These are phyloP conservation scores for Mallotus villosus DNA, from an alignment of 2,797 vertebrate genomes.

Conservation along the genomic window DNA sequence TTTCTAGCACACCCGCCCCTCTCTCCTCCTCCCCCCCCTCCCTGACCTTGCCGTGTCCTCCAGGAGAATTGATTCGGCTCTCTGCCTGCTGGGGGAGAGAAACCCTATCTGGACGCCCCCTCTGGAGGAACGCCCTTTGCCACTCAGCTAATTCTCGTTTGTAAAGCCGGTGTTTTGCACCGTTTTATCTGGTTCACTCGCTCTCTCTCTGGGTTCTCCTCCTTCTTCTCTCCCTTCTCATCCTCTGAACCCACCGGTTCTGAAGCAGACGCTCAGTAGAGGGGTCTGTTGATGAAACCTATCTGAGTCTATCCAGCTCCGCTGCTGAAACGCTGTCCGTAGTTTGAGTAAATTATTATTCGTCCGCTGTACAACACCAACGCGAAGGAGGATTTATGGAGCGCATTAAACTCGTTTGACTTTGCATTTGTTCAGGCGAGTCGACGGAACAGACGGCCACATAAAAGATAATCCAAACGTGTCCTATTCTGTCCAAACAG, in stretches of 20 bases:
- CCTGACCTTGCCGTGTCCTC: constrained; percentile 73
- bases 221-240: constrained; percentile 31
- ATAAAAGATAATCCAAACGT: too few species aligned
- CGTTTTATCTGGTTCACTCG: constrained; percentile 48
- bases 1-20: not conserved
- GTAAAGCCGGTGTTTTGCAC: constrained; percentile 64
- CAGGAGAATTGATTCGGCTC: constrained; percentile 77
- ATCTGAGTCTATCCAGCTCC: constrained; percentile 67
- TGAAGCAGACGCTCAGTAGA: constrained; percentile 50
- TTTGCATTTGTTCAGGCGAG: constrained; percentile 26
- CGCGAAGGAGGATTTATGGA: constrained; percentile 40
- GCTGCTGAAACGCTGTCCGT: constrained; percentile 39
- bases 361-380: constrained; percentile 21
- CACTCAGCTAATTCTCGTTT: constrained; percentile 61
- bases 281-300: constrained; percentile 26
- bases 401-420: constrained; percentile 15
- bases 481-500: too few species aligned
- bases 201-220: constrained; percentile 9
- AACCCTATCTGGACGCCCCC: constrained; percentile 69
- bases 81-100: constrained; percentile 58
- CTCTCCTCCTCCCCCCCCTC: constrained; percentile 19
- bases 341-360: constrained; percentile 47
- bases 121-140: constrained; percentile 62
- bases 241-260: constrained; percentile 27
- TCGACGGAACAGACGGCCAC: too few species aligned